Conservation (phyloP, 1,140 invertebrate genomes). For the Plodia interpunctella region DNA sequence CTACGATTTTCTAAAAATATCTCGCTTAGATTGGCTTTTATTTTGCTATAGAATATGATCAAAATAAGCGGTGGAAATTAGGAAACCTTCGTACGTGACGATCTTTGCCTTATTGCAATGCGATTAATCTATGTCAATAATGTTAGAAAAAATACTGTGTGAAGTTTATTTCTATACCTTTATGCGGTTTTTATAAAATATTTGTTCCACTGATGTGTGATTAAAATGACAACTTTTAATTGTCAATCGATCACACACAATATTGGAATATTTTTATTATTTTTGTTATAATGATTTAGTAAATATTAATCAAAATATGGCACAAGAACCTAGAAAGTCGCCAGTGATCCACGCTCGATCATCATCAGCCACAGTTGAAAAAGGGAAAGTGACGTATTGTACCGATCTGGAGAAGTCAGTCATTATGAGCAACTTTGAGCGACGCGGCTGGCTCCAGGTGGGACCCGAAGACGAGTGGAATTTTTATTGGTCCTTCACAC, state of each 20-base stretch:
- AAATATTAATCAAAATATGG: constrained; percentile 17
- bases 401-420: constrained; percentile 98
- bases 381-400: constrained; percentile 83
- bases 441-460: constrained; percentile 94
- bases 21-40: too few relatives aligned
- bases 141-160: too few relatives aligned
- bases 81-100: too few relatives aligned
- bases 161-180: too few relatives aligned
- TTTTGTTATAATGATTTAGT: constrained; percentile 2
- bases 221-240: neutral
- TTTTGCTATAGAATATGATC: too few relatives aligned
- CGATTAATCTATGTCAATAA: too few relatives aligned
- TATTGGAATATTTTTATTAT: neutral
- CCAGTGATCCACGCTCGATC: constrained; percentile 11
- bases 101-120: too few relatives aligned
- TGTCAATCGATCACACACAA: neutral
- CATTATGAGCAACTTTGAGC: constrained; percentile 94
- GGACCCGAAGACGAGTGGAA: constrained; percentile 97
- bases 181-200: too few relatives aligned
- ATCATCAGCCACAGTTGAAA: constrained; percentile 20
- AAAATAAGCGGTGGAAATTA: too few relatives aligned
- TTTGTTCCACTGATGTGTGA: neutral
- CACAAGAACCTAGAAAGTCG: constrained; percentile 28
- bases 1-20: too few relatives aligned
- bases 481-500: constrained; percentile 96